Conservation (phyloP, 2,113 vertebrate genomes). For the Salvelinus alpinus region DNA sequence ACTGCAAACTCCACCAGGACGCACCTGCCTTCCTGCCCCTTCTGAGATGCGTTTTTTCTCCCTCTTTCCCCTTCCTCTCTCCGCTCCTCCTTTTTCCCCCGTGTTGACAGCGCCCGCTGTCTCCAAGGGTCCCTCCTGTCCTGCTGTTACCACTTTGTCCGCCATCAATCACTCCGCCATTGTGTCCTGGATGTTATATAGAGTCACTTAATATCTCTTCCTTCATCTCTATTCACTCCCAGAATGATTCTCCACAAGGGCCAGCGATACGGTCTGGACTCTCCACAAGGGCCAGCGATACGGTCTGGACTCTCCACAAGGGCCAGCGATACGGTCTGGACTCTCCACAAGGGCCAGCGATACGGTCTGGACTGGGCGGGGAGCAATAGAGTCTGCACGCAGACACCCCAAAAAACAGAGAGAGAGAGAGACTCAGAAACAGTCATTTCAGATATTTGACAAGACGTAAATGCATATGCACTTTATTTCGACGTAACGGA, state of each 20-base stretch:
- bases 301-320: slow-evolving; percentile 83
- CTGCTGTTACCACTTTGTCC: slow-evolving; percentile 99
- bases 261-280: slow-evolving; percentile 76
- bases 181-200: slow-evolving; percentile 98
- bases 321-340: slow-evolving; percentile 56
- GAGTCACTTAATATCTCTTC: slow-evolving; percentile 98
- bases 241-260: slow-evolving; percentile 91
- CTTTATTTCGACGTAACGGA: neutral
- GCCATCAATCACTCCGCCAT: slow-evolving; percentile 96
- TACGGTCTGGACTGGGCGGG: slow-evolving; percentile 58
- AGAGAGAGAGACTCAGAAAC: neutral
- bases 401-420: neutral
- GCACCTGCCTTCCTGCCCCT: slow-evolving; percentile 76
- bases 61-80: slow-evolving; percentile 28
- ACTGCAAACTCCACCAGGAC: slow-evolving; percentile 92
- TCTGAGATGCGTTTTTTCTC: slow-evolving; percentile 83
- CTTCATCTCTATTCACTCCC: slow-evolving; percentile 98
- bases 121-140: slow-evolving; percentile 85
- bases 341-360: slow-evolving; percentile 83
- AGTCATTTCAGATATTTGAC: slow-evolving; percentile 4
- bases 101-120: slow-evolving; percentile 82
- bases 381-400: neutral
- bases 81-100: slow-evolving; percentile 23
- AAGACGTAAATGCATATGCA: neutral
- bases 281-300: too few species aligned